phyloP scores from a whole-genome alignment of 2,797 vertebrate genomes.

The Cercopithecus neglectus region DNA sequence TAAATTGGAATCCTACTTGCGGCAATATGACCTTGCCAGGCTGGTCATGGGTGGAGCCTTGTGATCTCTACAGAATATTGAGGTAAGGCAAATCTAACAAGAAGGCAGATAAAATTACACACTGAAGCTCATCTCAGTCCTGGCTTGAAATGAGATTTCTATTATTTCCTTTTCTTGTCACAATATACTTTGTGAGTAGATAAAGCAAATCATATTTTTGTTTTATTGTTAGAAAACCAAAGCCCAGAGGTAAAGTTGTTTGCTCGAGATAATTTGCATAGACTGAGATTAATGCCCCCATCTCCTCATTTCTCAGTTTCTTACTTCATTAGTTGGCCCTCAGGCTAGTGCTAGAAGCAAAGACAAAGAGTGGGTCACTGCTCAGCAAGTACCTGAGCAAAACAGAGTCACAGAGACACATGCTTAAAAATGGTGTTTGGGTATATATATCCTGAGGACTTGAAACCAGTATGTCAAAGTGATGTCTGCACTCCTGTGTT shows the following conservation, averaged over 20 bases:
- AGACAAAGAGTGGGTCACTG: not conserved
- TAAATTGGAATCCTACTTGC: not conserved
- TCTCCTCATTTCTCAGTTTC: not conserved
- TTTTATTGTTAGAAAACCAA: not conserved
- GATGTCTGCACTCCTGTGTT: not conserved
- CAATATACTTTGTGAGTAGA: not conserved
- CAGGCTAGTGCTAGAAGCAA: not conserved
- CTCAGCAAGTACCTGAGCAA: not conserved
- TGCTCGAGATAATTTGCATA: not conserved
- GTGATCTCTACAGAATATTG: not conserved
- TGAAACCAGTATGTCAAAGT: not conserved
- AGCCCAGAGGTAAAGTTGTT: not conserved
- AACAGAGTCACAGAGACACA: not conserved
- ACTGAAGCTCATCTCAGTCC: not conserved
- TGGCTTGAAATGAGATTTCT: not conserved
- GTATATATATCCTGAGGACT: not conserved
- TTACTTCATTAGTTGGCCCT: not conserved
- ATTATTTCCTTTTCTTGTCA: not conserved
- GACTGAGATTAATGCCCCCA: not conserved
- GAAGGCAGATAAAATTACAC: not conserved
- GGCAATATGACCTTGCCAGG: not conserved
- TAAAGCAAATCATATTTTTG: not conserved
- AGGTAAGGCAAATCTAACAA: not conserved
- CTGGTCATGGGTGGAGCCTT: not conserved
- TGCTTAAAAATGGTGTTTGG: not conserved